Evolutionary conservation across 2,797 vertebrate genomes (phyloP).

Genomic region (Enteromius paludinosus): DNA sequence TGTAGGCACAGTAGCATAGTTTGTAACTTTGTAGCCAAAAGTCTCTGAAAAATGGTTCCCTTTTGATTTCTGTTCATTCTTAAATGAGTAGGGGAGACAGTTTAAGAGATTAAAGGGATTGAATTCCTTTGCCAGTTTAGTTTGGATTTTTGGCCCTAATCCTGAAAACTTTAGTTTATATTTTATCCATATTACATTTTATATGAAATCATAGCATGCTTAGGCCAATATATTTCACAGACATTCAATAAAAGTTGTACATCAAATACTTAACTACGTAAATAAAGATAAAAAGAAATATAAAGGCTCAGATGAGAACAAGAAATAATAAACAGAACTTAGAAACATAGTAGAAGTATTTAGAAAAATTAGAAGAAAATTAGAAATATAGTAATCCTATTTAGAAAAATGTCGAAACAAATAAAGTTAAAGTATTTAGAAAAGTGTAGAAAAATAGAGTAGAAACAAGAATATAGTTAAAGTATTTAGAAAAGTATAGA

Average conservation of each 20-base stretch:
- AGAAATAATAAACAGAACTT: background rate
- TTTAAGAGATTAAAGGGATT: background rate
- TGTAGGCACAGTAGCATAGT: background rate
- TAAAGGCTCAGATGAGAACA: background rate
- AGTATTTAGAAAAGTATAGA: background rate
- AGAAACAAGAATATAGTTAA: background rate
- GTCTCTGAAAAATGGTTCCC: background rate
- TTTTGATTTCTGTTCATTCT: background rate
- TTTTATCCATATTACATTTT: background rate
- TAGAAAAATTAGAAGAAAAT: background rate
- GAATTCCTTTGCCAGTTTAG: background rate
- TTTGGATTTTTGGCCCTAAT: background rate
- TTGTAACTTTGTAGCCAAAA: background rate
- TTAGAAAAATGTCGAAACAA: background rate
- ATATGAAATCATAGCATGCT: background rate
- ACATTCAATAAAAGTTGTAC: background rate
- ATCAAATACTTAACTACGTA: background rate
- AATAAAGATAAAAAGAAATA: background rate
- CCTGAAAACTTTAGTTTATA: background rate
- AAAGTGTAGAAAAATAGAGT: background rate
- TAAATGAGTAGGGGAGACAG: background rate
- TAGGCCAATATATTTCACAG: background rate
- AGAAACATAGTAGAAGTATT: background rate
- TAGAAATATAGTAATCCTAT: background rate
- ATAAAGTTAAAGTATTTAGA: background rate